phyloP scores from a whole-genome alignment of 2,113 vertebrate genomes.

The Laticauda laticaudata region DNA sequence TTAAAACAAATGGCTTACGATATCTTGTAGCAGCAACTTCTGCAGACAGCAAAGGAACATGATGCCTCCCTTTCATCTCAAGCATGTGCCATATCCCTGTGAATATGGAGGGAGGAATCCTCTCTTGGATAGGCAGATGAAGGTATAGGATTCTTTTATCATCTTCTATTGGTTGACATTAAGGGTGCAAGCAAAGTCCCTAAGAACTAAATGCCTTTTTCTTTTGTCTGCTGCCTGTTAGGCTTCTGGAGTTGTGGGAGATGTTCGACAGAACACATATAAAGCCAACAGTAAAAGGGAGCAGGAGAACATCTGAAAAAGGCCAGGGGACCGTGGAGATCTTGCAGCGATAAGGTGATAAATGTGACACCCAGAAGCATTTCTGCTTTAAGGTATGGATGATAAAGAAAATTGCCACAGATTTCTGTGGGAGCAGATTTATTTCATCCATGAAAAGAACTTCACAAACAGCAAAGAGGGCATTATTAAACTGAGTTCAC shows the following conservation, averaged over 20 bases:
- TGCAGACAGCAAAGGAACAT: slow-evolving; percentile 1
- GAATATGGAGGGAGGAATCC: neutral
- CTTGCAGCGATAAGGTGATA: too few species aligned
- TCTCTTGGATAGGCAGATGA: neutral
- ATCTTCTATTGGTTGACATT: neutral
- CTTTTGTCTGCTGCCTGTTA: neutral
- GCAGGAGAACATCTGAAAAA: neutral
- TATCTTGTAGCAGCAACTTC: slow-evolving; percentile 23
- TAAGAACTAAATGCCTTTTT: too few species aligned
- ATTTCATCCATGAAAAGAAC: neutral
- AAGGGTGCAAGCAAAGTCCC: neutral
- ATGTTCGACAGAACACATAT: neutral
- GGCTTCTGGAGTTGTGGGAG: neutral
- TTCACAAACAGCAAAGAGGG: neutral
- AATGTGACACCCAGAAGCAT: neutral
- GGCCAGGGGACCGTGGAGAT: neutral
- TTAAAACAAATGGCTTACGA: slow-evolving; percentile 21
- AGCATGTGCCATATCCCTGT: neutral
- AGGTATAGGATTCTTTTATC: neutral
- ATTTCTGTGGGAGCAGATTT: neutral
- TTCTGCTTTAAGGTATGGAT: neutral
- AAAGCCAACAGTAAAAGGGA: neutral
- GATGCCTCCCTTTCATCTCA: neutral
- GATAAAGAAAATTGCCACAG: neutral
- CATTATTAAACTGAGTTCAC: neutral